These are phyloP conservation scores for Fistularia tabacaria DNA, from an alignment of 2,797 vertebrate species.

Conservation along the genomic window DNA sequence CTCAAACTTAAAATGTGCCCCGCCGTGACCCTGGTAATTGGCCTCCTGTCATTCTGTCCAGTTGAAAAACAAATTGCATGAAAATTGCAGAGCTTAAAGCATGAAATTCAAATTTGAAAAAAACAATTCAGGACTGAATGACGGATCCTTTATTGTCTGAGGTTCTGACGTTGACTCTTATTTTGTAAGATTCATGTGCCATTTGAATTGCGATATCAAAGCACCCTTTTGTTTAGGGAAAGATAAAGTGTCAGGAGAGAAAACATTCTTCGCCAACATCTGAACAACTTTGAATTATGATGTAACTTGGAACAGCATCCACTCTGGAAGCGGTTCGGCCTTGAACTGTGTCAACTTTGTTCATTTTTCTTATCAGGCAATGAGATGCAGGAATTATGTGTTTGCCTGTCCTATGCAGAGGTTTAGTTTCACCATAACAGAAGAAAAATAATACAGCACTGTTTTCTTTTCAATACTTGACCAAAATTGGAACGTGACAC, in stretches of 20 bases:
- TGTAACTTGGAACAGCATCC: constrained; percentile 26
- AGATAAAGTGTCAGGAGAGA: no score
- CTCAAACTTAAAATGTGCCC: constrained; percentile 25
- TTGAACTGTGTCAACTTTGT: constrained; percentile 6
- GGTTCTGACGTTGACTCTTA: not conserved
- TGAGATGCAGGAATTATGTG: constrained; percentile 8
- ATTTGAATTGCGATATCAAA: constrained; percentile 5
- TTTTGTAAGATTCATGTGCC: not conserved
- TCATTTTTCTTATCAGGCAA: constrained; percentile 38
- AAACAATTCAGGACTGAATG: not conserved
- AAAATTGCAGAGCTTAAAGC: not conserved
- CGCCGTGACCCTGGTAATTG: constrained; percentile 42
- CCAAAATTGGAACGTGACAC: constrained; percentile 1
- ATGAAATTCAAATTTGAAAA: constrained; percentile 7
- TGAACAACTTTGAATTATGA: constrained; percentile 7
- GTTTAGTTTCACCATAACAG: constrained; percentile 22
- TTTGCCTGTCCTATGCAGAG: constrained; percentile 1
- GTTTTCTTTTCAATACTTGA: constrained; percentile 14
- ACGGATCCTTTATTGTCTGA: not conserved
- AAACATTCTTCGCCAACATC: no score
- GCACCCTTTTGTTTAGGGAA: not conserved
- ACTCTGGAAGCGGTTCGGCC: constrained; percentile 13
- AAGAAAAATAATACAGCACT: constrained; percentile 4
- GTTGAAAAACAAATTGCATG: constrained; percentile 40
- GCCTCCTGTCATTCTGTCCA: constrained; percentile 25